Percentiles rank a stretch among this genome's conserved stretches.
These are phyloP conservation scores for Montifringilla adamsi DNA, from an alignment of 2,113 vertebrate genomes.

Conservation along the genomic window DNA sequence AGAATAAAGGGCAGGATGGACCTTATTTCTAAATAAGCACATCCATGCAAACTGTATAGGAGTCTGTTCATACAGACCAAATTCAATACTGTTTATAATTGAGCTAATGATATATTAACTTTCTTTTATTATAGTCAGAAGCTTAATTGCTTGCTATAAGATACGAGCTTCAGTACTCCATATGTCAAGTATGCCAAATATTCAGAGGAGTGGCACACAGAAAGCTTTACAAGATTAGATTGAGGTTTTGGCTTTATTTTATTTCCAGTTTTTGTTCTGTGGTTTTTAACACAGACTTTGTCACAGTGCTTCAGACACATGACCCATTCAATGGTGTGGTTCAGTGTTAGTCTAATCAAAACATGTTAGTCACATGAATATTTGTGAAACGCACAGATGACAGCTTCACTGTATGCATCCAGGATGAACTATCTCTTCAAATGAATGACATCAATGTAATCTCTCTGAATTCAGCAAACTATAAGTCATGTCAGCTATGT, in stretches of 20 bases:
- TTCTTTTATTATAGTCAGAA: background rate
- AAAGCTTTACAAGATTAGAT: background rate
- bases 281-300: background rate
- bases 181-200: background rate
- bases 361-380: slow-evolving; percentile 64
- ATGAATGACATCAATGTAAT: slow-evolving; percentile 70
- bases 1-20: background rate
- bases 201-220: background rate
- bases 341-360: slow-evolving; percentile 62
- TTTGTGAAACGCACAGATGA: slow-evolving; percentile 62
- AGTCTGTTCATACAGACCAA: background rate
- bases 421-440: slow-evolving; percentile 69
- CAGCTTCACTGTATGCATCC: slow-evolving; percentile 64
- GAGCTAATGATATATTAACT: background rate
- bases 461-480: slow-evolving; percentile 70
- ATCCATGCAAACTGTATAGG: background rate
- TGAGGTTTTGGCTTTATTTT: background rate
- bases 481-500: slow-evolving; percentile 71
- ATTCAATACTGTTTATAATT: background rate
- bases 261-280: background rate
- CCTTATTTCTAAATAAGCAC: background rate
- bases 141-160: slow-evolving; percentile 1
- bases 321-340: slow-evolving; percentile 23
- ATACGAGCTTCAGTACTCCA: background rate
- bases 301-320: slow-evolving; percentile 7